Evolutionary conservation across 2,113 vertebrate genomes (phyloP), one percentile per base, ranked within the genome.

Genomic region (Thamnaconus septentrionalis): DNA sequence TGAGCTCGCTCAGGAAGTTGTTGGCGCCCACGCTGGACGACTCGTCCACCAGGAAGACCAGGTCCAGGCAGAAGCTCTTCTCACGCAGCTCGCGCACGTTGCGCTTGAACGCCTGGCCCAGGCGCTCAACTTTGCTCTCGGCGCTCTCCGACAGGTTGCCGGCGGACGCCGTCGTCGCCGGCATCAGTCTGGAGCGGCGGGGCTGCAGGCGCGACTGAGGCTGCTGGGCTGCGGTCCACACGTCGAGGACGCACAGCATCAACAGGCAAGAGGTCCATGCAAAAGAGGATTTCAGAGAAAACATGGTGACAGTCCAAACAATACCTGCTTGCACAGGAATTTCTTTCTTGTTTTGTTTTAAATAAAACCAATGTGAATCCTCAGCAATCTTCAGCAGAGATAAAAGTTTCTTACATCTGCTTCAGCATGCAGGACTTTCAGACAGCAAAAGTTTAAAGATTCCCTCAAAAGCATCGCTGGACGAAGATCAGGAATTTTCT

Each of bases 41-140:
- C 91, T 98, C 97, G 46, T 98, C 97, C 91, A 98, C 95, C 78
- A 99, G 90, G 87, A 99, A 99, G 41, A 99, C 95, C 74, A 98
- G 90, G 85, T 98, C 96, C 82, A 99, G 79, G 56, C 91, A 90
- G 45, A 63, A 76, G 87, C 95, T 95, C 44, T 90, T 91, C 87
- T 94, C 95, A 41, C 96, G 93, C 73, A 98, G 91, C 71, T 91
- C 90, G 49, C 96, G 93, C 76, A 99, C 93, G 69, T 94, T 96
- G 9, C 87, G 85, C 82, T 95, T 94, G 91, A 98, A 97, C 6
- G 90, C 87, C 74, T 91, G 94, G 61, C 97, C 96, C 70, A 97
- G 94, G 54, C 93, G 92, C 81, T 94, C 95, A 90, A 96, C 94
- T 87, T 93, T 94, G 87, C 91, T 91, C 82, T 89, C 94, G 0